Evolutionary conservation across 2,888 invertebrate species (phyloP).

Genomic region (Andrena bicolor): DNA sequence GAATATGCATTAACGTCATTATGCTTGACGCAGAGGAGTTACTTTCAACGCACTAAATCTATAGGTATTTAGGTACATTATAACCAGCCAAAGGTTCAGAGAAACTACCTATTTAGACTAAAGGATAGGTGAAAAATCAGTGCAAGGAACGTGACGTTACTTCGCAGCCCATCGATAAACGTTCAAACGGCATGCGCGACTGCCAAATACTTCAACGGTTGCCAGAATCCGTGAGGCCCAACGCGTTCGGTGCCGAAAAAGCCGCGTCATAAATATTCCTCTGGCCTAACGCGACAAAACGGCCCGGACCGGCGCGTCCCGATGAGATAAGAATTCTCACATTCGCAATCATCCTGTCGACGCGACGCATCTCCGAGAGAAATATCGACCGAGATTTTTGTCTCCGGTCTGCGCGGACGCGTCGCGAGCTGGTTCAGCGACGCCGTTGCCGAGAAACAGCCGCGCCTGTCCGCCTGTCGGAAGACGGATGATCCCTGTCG

Average conservation of each 20-base stretch:
- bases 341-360: constrained; percentile 52
- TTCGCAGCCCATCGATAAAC: no score
- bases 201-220: neutral
- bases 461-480: constrained; percentile 64
- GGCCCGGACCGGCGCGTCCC: constrained; percentile 26
- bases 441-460: constrained; percentile 41
- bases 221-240: constrained; percentile 1
- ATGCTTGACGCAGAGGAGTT: no score
- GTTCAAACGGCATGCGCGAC: no score
- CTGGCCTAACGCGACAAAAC: constrained; percentile 52
- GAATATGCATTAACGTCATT: no score
- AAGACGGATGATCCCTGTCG: constrained; percentile 69
- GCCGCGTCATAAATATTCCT: constrained; percentile 50
- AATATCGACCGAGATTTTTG: constrained; percentile 65
- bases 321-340: constrained; percentile 58
- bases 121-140: no score
- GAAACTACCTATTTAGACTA: no score
- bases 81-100: no score
- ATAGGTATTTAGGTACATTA: no score
- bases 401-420: constrained; percentile 46
- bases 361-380: constrained; percentile 48
- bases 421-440: constrained; percentile 43
- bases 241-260: constrained; percentile 30
- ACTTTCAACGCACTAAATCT: no score
- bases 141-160: no score